Percentiles rank a stretch among this genome's conserved stretches.
phyloP scores from a whole-genome alignment of 2,797 vertebrate genomes.

The Paramormyrops hopkinsi region DNA sequence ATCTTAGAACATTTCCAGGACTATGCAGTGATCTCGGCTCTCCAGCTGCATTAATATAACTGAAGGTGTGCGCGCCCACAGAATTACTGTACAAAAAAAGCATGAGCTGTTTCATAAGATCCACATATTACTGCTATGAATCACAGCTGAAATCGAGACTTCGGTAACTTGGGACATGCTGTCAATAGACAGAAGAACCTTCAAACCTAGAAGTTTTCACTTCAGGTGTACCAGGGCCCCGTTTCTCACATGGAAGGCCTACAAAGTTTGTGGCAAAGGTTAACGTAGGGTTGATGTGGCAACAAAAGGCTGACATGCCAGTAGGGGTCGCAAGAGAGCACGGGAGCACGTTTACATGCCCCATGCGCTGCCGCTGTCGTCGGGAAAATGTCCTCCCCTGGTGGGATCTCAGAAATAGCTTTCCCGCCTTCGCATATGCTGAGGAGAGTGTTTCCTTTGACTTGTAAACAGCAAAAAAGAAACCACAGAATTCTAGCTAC shows the following conservation, averaged over 20 bases:
- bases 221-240: not conserved
- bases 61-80: not conserved
- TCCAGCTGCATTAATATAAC: not conserved
- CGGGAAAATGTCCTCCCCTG: not conserved
- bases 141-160: not conserved
- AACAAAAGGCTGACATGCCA: not conserved
- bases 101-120: slow-evolving; percentile 6
- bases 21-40: not conserved
- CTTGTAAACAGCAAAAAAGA: not conserved
- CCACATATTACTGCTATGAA: slow-evolving; percentile 12
- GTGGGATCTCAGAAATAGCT: not conserved
- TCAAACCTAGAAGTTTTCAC: not conserved
- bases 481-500: not conserved
- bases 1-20: not conserved
- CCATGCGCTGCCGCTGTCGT: not conserved
- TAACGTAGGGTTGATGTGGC: not conserved
- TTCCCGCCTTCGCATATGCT: not conserved
- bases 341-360: not conserved
- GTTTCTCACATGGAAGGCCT: not conserved
- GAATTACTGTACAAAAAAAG: not conserved
- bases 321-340: no score
- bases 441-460: not conserved
- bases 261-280: not conserved
- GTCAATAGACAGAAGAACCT: not conserved
- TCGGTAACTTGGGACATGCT: not conserved